A percentile compares a stretch with the other conserved stretches of the same genome.
phyloP scores from a whole-genome alignment of 1,140 invertebrate species.

The Trissolcus basalis region DNA sequence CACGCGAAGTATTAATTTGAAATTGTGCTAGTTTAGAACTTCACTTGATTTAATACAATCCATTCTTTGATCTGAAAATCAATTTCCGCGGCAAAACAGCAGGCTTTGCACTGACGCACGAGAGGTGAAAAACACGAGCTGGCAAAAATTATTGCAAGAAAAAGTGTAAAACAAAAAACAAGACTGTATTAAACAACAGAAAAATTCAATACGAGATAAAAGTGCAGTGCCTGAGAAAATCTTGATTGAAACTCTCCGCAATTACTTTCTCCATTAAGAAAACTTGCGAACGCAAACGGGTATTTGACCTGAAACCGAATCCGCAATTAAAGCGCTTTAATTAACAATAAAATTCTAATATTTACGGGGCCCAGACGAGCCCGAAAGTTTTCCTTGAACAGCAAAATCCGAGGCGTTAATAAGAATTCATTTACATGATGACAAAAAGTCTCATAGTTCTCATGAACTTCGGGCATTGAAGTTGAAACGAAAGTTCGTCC shows the following conservation, averaged over 20 bases:
- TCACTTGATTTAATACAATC: too few species aligned
- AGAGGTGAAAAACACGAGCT: too few species aligned
- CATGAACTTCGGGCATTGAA: conserved; percentile 7
- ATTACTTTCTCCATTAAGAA: conserved; percentile 10
- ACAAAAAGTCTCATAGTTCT: conserved; percentile 19
- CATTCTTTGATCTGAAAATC: too few species aligned
- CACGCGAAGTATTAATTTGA: too few species aligned
- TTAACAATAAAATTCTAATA: conserved; percentile 23
- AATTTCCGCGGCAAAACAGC: too few species aligned
- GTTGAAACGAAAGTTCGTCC: conserved; percentile 19
- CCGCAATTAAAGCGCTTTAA: conserved; percentile 12
- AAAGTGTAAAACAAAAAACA: too few species aligned
- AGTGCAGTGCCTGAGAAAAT: not conserved
- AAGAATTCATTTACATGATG: conserved; percentile 16
- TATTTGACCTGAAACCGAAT: not conserved
- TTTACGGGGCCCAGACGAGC: conserved; percentile 4
- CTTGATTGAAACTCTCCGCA: conserved; percentile 11
- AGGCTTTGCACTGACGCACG: too few species aligned
- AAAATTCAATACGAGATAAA: too few species aligned
- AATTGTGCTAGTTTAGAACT: too few species aligned
- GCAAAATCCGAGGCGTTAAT: conserved; percentile 16
- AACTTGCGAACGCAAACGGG: not conserved
- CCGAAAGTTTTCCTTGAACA: not conserved
- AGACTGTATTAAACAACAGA: too few species aligned
- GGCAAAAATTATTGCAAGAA: too few species aligned